Base-by-base conservation (phyloP, 2,113 vertebrate genomes). In the Centropus bengalensis region DNA sequence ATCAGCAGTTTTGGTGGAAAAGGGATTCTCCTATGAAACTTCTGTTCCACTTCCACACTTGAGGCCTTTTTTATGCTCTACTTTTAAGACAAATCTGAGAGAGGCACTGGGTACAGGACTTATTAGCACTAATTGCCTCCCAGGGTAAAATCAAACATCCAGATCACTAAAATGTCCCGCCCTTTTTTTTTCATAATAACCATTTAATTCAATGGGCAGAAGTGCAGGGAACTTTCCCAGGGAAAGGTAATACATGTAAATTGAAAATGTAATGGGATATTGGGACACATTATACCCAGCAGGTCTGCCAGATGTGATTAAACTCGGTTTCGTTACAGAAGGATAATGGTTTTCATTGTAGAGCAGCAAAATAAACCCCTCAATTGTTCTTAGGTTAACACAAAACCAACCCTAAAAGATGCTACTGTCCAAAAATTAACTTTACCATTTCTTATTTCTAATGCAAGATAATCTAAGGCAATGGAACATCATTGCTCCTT, bases 161-260 rank as follows among this genome's bases (percentile, higher is more conserved):
- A 59, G 26, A 73, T 60, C 69, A 40, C 89, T 59, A 30, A 56
- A 89, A 92, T 52, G 80, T 92, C 93, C 82, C 80, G 63, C 82
- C 86, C 94, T 94, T 86, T 82, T 94, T 93, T 82, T 94, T 93
- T 94, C 85, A 66, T 96, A 97, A 97, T 70, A 93, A 89, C 66
- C 70, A 33, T 84, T 97, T 95, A 95, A 96, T 89, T 95, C 86
- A 44, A 33, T 10, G 36, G 91, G 75, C 86, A 91, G 84, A 84
- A 88, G 93, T 28, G 69, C 81, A 45, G 51, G 78, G 86, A 86
- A 88, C 89, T 62, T 95, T 94, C 79, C 86, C 76, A 90, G 83
- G 59, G 79, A 86, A 95, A 94, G 88, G 88, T 96, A 97, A 97
- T 93, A 59, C 74, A 85, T 89, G 87, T 93, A 96, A 97, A 96